Conservation (phyloP, 2,113 vertebrate genomes). For the Pituophis catenifer region DNA sequence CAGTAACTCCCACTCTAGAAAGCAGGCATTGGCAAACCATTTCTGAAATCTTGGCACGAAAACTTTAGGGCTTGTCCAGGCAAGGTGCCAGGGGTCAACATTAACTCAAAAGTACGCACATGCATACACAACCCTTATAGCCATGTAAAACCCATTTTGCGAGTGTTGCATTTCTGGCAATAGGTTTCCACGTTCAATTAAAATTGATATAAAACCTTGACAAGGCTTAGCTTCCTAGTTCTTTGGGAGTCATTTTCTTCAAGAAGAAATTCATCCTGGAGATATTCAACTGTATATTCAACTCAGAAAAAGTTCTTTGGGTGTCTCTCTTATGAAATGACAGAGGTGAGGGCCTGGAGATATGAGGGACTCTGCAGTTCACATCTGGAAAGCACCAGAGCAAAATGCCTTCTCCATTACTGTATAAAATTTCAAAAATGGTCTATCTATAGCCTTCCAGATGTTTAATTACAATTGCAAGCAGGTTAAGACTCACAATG, state of each 20-base stretch:
- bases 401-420: neutral
- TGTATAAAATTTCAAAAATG: neutral
- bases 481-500: neutral
- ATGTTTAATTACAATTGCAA: neutral
- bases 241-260: neutral
- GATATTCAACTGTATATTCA: neutral
- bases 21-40: neutral
- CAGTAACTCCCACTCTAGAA: neutral
- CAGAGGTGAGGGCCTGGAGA: neutral
- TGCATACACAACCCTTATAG: neutral
- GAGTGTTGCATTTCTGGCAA: neutral
- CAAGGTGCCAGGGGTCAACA: neutral
- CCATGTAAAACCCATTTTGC: neutral
- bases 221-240: neutral
- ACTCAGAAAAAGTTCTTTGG: neutral
- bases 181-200: neutral
- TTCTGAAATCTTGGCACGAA: neutral
- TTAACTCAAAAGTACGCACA: neutral
- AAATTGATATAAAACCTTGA: neutral
- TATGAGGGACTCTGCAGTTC: neutral
- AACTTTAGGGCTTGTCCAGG: neutral
- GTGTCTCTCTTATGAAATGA: neutral
- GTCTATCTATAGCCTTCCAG: neutral
- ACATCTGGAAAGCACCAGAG: neutral
- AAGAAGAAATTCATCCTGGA: neutral